Evolutionary conservation across 53 echinoderm and acorn worm genomes (phyloP).

Genomic region (Holothuria scabra): DNA sequence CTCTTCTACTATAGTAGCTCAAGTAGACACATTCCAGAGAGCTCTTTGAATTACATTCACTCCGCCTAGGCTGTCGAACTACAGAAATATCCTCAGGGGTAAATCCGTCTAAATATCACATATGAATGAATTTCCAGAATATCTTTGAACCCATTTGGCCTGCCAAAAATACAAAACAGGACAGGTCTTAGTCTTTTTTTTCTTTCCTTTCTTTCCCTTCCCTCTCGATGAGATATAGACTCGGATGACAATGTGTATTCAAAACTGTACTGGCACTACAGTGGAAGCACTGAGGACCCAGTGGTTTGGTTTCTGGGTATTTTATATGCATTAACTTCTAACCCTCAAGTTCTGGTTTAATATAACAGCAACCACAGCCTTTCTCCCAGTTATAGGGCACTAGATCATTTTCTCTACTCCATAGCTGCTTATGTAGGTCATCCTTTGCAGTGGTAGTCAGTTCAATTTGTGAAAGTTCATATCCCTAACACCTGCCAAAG

Average conservation of each 20-base stretch:
- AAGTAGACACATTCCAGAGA: conserved; percentile 13
- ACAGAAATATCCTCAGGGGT: conserved; percentile 40
- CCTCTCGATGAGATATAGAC: neutral
- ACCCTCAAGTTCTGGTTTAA: too few species aligned
- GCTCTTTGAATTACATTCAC: conserved; percentile 37
- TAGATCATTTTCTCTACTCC: too few species aligned
- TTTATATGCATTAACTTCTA: too few species aligned
- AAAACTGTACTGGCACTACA: neutral
- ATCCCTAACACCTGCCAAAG: too few species aligned
- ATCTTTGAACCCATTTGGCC: conserved; percentile 44
- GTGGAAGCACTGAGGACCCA: too few species aligned
- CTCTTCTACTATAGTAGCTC: conserved; percentile 18
- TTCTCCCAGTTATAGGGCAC: too few species aligned
- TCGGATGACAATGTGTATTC: neutral
- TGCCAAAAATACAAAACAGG: conserved; percentile 27
- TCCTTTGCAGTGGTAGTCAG: too few species aligned
- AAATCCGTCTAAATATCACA: conserved; percentile 40
- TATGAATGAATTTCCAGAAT: conserved; percentile 45
- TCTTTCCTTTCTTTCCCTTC: neutral
- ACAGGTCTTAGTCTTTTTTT: neutral
- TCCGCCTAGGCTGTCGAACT: neutral
- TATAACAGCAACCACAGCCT: too few species aligned
- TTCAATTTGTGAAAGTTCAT: too few species aligned
- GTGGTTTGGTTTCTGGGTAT: too few species aligned
- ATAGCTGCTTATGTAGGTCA: too few species aligned